A percentile compares a stretch with the other conserved stretches of the same genome.
phyloP scores from a whole-genome alignment of 2,888 invertebrate species.

The Campoplex capitator region DNA sequence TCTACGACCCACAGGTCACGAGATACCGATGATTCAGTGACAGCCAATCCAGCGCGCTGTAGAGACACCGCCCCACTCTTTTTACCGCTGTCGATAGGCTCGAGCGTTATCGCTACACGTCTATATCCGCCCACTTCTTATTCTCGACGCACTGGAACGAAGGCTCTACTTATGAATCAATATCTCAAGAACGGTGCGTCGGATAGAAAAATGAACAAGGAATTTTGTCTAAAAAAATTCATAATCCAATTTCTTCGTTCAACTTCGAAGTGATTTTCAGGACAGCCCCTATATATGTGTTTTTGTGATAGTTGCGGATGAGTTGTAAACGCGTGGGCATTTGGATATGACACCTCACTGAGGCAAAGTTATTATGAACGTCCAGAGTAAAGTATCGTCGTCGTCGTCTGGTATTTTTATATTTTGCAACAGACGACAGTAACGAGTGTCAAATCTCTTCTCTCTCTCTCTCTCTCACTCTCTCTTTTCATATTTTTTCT shows the following conservation, averaged over 20 bases:
- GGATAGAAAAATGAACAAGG: not conserved
- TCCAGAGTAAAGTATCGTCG: slow-evolving; percentile 17
- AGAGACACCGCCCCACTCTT: not conserved
- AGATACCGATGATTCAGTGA: not conserved
- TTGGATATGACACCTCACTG: slow-evolving; percentile 48
- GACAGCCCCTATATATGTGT: slow-evolving; percentile 14
- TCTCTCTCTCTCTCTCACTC: slow-evolving; percentile 21
- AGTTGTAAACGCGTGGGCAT: slow-evolving; percentile 49
- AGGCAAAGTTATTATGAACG: slow-evolving; percentile 46
- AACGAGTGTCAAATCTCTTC: slow-evolving; percentile 32
- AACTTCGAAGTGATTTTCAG: not conserved
- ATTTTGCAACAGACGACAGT: slow-evolving; percentile 14
- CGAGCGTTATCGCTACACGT: not conserved
- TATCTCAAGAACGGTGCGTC: not conserved
- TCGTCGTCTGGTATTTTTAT: slow-evolving; percentile 39
- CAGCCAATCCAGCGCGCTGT: not conserved
- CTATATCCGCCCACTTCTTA: not conserved
- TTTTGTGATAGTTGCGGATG: slow-evolving; percentile 19
- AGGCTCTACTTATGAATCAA: not conserved
- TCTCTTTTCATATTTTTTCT: slow-evolving; percentile 2
- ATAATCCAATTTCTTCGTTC: not conserved
- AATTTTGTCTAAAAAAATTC: not conserved
- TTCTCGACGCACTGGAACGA: not conserved
- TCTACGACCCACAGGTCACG: not conserved
- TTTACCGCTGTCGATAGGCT: not conserved